phyloP scores from a whole-genome alignment of 2,113 vertebrate genomes.

The Rhombomys opimus region DNA sequence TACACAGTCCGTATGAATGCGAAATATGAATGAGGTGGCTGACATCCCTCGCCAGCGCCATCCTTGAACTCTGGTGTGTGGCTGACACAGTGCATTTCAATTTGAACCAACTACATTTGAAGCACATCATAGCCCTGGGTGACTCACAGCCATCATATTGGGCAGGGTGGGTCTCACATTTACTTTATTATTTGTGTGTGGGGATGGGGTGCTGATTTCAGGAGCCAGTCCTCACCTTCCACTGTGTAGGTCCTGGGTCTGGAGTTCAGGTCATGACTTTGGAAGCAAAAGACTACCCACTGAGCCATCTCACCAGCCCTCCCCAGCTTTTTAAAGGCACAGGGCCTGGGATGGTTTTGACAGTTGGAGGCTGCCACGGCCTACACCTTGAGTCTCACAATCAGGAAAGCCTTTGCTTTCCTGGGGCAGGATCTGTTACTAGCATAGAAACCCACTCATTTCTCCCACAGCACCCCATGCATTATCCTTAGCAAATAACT shows the following conservation, averaged over 20 bases:
- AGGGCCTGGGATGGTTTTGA: fast-evolving
- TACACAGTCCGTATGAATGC: fast-evolving
- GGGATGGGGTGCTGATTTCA: background rate
- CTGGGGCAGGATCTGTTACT: fast-evolving
- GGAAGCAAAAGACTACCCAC: background rate
- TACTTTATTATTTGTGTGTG: background rate
- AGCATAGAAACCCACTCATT: fast-evolving
- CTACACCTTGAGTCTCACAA: background rate
- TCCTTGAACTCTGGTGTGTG: background rate
- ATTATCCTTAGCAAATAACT: fast-evolving
- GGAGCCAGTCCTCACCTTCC: background rate
- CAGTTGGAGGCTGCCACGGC: fast-evolving
- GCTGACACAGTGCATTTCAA: background rate
- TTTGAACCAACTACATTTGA: background rate
- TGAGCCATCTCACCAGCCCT: background rate
- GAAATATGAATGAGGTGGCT: fast-evolving
- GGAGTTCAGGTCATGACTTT: background rate
- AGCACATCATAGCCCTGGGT: fast-evolving
- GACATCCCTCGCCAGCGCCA: fast-evolving
- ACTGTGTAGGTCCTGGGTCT: too few relatives aligned
- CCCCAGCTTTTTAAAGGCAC: background rate
- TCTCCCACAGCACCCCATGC: background rate
- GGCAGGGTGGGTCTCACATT: fast-evolving
- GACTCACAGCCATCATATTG: fast-evolving
- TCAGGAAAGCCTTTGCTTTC: background rate